Conservation (phyloP, 2,888 invertebrate species). For the Pecten maximus region DNA sequence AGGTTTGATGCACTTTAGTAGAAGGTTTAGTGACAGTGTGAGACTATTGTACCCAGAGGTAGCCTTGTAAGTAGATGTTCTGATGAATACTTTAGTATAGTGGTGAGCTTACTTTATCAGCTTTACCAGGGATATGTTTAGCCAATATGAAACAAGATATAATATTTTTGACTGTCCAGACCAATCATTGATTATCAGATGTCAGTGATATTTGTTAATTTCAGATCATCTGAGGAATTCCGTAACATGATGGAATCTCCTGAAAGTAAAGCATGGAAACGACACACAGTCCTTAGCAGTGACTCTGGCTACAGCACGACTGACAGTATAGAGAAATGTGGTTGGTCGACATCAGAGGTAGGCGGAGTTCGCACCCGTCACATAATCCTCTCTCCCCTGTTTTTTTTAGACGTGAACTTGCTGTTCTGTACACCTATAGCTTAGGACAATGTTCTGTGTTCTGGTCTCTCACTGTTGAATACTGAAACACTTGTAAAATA, state of each 20-base stretch:
- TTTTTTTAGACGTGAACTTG: neutral
- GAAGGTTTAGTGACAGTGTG: too few relatives aligned
- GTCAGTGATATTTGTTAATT: too few relatives aligned
- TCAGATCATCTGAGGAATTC: slow-evolving; percentile 77
- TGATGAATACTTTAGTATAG: too few relatives aligned
- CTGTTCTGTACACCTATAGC: neutral
- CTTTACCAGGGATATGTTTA: too few relatives aligned
- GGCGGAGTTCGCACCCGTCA: slow-evolving; percentile 5
- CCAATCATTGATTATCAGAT: too few relatives aligned
- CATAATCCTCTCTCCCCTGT: neutral
- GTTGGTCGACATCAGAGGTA: slow-evolving; percentile 81
- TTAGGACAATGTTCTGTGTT: neutral
- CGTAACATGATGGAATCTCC: slow-evolving; percentile 76
- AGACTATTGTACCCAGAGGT: too few relatives aligned
- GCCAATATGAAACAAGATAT: too few relatives aligned
- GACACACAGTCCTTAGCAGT: slow-evolving; percentile 87
- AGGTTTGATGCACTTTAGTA: too few relatives aligned
- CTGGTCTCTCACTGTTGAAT: slow-evolving; percentile 5
- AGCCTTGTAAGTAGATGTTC: too few relatives aligned
- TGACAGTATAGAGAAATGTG: slow-evolving; percentile 85
- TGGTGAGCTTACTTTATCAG: too few relatives aligned
- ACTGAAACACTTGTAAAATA: neutral
- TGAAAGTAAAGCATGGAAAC: slow-evolving; percentile 84
- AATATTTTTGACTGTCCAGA: too few relatives aligned
- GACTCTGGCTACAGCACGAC: slow-evolving; percentile 95